Evolutionary conservation across 1,140 invertebrate species (phyloP), one percentile per base, ranked within the genome.

Genomic region (Teleogryllus occipitalis): DNA sequence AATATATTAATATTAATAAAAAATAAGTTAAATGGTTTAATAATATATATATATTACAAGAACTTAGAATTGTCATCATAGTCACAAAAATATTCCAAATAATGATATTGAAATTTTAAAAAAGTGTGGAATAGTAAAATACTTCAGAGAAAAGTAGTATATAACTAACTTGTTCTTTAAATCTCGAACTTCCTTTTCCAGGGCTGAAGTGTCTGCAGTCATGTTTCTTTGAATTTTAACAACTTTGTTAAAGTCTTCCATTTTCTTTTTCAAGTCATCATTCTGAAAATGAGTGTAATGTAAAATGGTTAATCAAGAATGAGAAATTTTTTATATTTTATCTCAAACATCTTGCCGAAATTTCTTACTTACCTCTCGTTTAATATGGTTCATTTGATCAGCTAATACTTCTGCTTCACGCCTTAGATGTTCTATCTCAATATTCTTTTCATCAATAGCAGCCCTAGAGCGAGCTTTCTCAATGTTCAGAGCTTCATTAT

Each of bases 221-320:
- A 94, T 89, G 78, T 90, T 93, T 80, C 92, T 88, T 84, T 96
- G 94, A 2, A 95, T 89, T 86, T 96, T 95, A 14, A 91, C 91
- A 4, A 97, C 92, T 84, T 92, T 93, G 82, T 96, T 93, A 83
- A 93, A 95, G 85, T 97, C 95, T 82, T 94, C 94, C 12, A 96
- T 83, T 86, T 96, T 95, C 81, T 91, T 89, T 77, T 89, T 89
- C 0, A 95, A 85, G 82, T 95, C 95, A 80, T 97, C 96, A 83
- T 93, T 92, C 91, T 95, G 8, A 83, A 83, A 82, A 83, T 73
- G 72, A 74, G 78, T 27, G 74, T 75, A 75, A 39, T 39, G 27
- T 48, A 47, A 78, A 78, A 78, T 15, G 54, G 47, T 0, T 78
- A 3, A 76, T 27, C 47, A 39, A 39, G 27, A 39, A 39, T 39